Conservation (phyloP, 2,113 vertebrate species). For the Pholis gunnellus region DNA sequence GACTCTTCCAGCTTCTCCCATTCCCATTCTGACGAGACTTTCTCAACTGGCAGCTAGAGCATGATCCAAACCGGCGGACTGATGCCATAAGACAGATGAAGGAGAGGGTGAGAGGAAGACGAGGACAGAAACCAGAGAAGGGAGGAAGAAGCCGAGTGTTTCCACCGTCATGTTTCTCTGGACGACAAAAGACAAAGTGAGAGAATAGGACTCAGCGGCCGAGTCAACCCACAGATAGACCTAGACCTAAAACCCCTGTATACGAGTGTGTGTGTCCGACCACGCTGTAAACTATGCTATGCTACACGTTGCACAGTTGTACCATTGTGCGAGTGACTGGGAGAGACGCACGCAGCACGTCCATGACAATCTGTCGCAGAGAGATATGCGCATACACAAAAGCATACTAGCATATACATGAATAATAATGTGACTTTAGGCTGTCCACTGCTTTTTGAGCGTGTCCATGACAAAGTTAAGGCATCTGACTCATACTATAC, state of each 20-base stretch:
- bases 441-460: background rate
- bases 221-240: conserved; percentile 58
- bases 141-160: conserved; percentile 11
- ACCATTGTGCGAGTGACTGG: conserved; percentile 64
- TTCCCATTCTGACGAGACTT: conserved; percentile 54
- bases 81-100: conserved; percentile 68
- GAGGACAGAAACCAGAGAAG: conserved; percentile 13
- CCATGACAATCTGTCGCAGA: background rate
- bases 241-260: conserved; percentile 26
- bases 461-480: background rate
- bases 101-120: conserved; percentile 24
- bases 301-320: conserved; percentile 63
- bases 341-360: conserved; percentile 12
- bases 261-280: conserved; percentile 41
- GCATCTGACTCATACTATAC: background rate
- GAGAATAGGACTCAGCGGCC: conserved; percentile 26
- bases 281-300: conserved; percentile 71
- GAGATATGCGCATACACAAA: conserved; percentile 23
- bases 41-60: conserved; percentile 76
- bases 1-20: conserved; percentile 65
- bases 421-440: background rate
- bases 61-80: conserved; percentile 76
- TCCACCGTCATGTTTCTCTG: conserved; percentile 64
- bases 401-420: background rate
- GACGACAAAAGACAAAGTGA: conserved; percentile 53